These are phyloP conservation scores for Phyllostomus hastatus DNA, from an alignment of 2,113 vertebrate genomes.

Conservation along the genomic window DNA sequence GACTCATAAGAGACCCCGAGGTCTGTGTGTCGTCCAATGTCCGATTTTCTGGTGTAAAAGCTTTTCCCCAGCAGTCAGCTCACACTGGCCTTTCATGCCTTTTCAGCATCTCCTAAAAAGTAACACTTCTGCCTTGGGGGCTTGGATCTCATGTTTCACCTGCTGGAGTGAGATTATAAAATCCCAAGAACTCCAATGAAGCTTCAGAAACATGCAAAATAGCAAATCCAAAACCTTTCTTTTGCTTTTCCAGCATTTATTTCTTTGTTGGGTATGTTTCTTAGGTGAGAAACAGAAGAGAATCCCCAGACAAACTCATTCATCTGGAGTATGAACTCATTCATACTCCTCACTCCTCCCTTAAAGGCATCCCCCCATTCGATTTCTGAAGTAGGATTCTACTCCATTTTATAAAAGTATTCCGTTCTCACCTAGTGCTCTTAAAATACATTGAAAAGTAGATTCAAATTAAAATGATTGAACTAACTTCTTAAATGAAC, in stretches of 20 bases:
- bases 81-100: background rate
- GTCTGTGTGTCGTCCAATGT: background rate
- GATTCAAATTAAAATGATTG: background rate
- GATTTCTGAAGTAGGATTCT: background rate
- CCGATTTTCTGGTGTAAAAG: background rate
- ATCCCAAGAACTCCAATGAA: background rate
- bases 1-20: background rate
- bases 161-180: background rate
- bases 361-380: background rate
- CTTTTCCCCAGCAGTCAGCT: constrained; percentile 20
- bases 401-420: background rate
- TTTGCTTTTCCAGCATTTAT: background rate
- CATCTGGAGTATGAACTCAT: background rate
- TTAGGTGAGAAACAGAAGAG: background rate
- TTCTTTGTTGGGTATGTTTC: background rate
- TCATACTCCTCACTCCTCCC: background rate
- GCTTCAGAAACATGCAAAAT: background rate
- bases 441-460: background rate
- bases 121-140: background rate
- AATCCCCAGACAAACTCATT: background rate
- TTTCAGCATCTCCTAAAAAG: background rate
- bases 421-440: background rate
- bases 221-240: background rate
- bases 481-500: background rate
- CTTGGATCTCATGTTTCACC: background rate